Conservation (phyloP, 2,797 vertebrate genomes). For the Saxicola maurus region DNA sequence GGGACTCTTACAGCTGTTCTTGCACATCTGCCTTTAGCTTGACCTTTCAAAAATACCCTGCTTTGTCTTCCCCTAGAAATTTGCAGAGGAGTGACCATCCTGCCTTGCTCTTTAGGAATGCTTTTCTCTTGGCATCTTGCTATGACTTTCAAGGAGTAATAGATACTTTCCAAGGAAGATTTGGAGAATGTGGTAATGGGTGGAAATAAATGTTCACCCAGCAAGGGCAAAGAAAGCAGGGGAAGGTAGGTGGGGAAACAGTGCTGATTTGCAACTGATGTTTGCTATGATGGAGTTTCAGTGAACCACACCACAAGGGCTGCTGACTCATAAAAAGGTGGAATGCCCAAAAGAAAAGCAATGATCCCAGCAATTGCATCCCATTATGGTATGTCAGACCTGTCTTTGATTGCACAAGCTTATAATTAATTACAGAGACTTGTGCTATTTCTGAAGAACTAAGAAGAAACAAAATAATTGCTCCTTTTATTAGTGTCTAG, state of each 20-base stretch:
- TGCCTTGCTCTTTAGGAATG: not conserved
- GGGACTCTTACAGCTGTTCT: not conserved
- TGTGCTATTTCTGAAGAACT: not conserved
- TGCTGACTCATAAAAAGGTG: slow-evolving; percentile 20
- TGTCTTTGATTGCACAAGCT: slow-evolving; percentile 2
- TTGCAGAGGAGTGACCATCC: not conserved
- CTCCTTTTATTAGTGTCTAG: not conserved
- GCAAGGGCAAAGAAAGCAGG: not conserved
- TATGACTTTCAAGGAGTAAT: not conserved
- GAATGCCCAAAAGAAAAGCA: slow-evolving; percentile 19
- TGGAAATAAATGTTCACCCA: not conserved
- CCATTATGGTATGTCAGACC: slow-evolving; percentile 8
- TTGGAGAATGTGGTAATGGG: not conserved
- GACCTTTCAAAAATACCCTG: not conserved
- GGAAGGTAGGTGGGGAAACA: not conserved
- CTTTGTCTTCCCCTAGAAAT: not conserved
- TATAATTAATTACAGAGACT: slow-evolving; percentile 11
- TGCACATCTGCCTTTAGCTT: not conserved
- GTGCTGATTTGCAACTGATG: not conserved
- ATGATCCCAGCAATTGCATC: slow-evolving; percentile 21
- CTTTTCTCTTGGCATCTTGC: not conserved
- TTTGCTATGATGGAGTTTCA: not conserved
- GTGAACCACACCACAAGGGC: slow-evolving; percentile 10
- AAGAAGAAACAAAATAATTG: not conserved
- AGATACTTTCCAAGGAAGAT: not conserved